Percentiles rank a stretch among this genome's conserved stretches.
Evolutionary conservation across 2,113 vertebrate species (phyloP).

Genomic region (Osmerus mordax): DNA sequence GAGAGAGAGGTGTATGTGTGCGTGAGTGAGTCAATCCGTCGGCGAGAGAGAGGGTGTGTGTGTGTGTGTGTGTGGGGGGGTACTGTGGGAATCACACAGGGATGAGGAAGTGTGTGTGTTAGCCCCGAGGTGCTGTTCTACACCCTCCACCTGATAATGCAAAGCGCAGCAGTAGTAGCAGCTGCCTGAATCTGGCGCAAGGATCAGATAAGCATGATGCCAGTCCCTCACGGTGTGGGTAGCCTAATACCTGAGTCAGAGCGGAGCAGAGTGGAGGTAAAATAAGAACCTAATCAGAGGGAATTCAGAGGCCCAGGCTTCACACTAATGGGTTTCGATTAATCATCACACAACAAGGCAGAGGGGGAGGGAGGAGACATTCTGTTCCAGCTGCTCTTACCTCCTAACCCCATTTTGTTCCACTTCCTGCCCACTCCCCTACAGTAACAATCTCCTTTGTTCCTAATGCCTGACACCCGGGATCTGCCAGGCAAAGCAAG

Average conservation of each 20-base stretch:
- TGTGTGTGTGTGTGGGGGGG: not conserved
- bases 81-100: too few relatives aligned
- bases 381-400: slow-evolving; percentile 12
- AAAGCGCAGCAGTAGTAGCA: slow-evolving; percentile 52
- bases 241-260: slow-evolving; percentile 34
- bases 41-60: not conserved
- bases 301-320: slow-evolving; percentile 57
- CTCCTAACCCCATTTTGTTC: not conserved
- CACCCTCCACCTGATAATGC: slow-evolving; percentile 35
- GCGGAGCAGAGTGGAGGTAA: slow-evolving; percentile 44
- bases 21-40: slow-evolving; percentile 5
- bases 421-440: slow-evolving; percentile 15
- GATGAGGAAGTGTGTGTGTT: slow-evolving; percentile 8
- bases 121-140: slow-evolving; percentile 42
- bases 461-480: slow-evolving; percentile 4
- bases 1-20: not conserved
- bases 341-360: slow-evolving; percentile 59
- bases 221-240: slow-evolving; percentile 61
- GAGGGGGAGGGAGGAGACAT: slow-evolving; percentile 34
- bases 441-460: slow-evolving; percentile 33
- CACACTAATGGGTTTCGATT: slow-evolving; percentile 68
- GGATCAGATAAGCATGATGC: slow-evolving; percentile 61
- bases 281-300: slow-evolving; percentile 69
- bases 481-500: slow-evolving; percentile 14
- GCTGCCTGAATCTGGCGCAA: slow-evolving; percentile 40